Evolutionary conservation across 2,888 invertebrate species (phyloP).

Genomic region (Drosophila anceps): DNA sequence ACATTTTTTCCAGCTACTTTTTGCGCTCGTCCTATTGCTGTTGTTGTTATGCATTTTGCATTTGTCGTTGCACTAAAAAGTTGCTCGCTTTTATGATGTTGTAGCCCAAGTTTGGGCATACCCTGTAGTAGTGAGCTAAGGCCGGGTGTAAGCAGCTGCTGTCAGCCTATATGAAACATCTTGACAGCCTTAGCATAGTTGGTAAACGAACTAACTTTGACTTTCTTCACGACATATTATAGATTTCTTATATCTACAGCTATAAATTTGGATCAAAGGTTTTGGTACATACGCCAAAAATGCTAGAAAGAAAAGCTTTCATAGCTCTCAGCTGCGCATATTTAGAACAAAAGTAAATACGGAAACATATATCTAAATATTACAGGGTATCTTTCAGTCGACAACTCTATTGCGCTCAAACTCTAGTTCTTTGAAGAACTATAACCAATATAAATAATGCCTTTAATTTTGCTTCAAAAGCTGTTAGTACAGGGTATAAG

Average conservation of each 20-base stretch:
- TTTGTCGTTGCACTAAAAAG: conserved; percentile 50
- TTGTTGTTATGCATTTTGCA: conserved; percentile 54
- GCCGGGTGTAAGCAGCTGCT: neutral
- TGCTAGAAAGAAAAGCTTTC: no score
- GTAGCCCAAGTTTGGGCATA: conserved; percentile 19
- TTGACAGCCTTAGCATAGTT: no score
- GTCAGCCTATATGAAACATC: neutral
- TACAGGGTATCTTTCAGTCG: neutral
- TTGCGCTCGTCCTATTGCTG: conserved; percentile 15
- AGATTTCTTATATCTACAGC: no score
- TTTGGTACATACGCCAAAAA: no score
- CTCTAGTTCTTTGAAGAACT: neutral
- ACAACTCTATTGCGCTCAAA: neutral
- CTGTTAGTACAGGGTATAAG: conserved; percentile 1
- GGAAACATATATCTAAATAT: neutral
- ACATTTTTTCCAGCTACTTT: conserved; percentile 15
- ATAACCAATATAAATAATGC: neutral
- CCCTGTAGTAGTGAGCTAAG: neutral
- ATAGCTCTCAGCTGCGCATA: no score
- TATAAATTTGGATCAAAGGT: no score
- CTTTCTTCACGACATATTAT: no score
- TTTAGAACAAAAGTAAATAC: no score
- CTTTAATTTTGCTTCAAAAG: no score
- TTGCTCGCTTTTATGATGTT: conserved; percentile 42
- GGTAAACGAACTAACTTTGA: no score